Conservation (phyloP, 2,888 invertebrate species). For the Chromoteleia sp. region DNA sequence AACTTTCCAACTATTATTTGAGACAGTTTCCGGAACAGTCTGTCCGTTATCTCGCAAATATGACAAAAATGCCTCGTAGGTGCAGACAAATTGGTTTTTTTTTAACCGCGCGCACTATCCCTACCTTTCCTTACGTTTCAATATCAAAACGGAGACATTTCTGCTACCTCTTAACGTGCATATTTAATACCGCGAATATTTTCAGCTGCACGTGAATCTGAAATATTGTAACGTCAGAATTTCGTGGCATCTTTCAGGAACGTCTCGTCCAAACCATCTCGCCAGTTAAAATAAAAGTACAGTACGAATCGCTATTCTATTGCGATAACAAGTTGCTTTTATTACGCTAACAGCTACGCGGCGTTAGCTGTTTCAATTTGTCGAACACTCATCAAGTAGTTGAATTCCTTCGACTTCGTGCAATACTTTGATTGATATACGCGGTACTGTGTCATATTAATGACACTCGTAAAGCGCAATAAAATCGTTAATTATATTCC, state of each 20-base stretch:
- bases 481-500: conserved; percentile 52
- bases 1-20: conserved; percentile 14
- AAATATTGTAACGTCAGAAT: conserved; percentile 13
- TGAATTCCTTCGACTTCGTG: conserved; percentile 40
- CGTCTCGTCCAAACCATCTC: conserved; percentile 4
- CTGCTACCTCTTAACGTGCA: not conserved
- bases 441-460: conserved; percentile 40
- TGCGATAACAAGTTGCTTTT: conserved; percentile 54
- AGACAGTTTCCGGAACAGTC: conserved; percentile 22
- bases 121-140: conserved; percentile 21
- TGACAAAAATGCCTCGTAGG: conserved; percentile 54
- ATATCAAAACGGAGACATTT: conserved; percentile 40
- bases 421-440: conserved; percentile 46
- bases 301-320: not conserved
- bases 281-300: not conserved
- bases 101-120: not conserved
- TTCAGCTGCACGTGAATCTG: not conserved
- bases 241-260: conserved; percentile 20
- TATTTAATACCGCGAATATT: conserved; percentile 43
- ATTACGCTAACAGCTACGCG: conserved; percentile 36
- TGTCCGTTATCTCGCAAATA: conserved; percentile 32
- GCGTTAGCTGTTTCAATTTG: conserved; percentile 56
- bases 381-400: conserved; percentile 46
- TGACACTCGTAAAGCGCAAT: conserved; percentile 36
- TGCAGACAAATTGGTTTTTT: conserved; percentile 58